Evolutionary conservation across 1,140 invertebrate genomes (phyloP), one percentile per base, ranked within the genome.

Genomic region (Drosophila setifemur): DNA sequence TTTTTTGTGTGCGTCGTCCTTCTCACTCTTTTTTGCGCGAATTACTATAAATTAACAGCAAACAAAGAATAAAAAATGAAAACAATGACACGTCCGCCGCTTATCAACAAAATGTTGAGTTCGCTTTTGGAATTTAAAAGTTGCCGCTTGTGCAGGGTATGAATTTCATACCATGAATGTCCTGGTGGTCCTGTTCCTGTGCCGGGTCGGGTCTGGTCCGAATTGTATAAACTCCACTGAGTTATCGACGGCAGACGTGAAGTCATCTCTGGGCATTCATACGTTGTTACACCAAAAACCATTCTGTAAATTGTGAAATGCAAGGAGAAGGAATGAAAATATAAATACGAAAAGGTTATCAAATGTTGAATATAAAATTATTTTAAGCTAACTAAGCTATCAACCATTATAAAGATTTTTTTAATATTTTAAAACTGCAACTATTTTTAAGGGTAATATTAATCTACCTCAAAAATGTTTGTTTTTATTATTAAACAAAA

Each of bases 221-320:
- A 39, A 42, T 52, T 76, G 50, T 47, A 87, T 86, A 86, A 87
- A 86, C 82, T 64, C 39, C 12, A 26, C 60, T 64, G 77, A 87
- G 78, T 87, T 88, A 88, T 88, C 86, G 76, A 73, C 60, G 45
- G 68, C 58, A 85, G 86, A 88, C 86, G 86, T 88, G 86, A 57
- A 77, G 73, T 88, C 85, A 85, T 88, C 86, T 82, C 45, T 37
- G 68, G 60, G 43, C 52, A 45, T n/a, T n/a, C 12, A 31, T 9
- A 18, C n/a, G n/a, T 33, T 7, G 18, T 21, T 35, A 54, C 52
- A 61, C 52, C 58, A 3, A 33, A 58, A 43, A 23, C 2, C 21
- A 23, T 23, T 23, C 5, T 5, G 5, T 5, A 23, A 23, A 2
- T n/a, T n/a, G n/a, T n/a, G n/a, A n/a, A n/a, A n/a, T n/a, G n/a